These are phyloP conservation scores for Luperina testacea DNA, from an alignment of 2,888 invertebrate species.

Conservation along the genomic window DNA sequence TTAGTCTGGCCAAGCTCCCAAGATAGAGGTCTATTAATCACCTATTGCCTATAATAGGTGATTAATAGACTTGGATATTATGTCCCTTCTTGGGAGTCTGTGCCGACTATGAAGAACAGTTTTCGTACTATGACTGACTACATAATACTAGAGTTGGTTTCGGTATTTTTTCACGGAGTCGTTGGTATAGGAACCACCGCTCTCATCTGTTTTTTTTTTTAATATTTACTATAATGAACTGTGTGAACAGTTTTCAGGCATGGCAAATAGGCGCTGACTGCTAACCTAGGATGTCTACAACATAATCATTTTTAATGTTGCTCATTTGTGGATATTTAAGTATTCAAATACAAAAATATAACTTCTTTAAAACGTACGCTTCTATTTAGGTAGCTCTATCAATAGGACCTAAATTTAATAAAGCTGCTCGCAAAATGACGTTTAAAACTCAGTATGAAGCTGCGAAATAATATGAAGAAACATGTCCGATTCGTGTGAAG, in stretches of 20 bases:
- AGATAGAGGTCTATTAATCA: background rate
- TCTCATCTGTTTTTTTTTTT: background rate
- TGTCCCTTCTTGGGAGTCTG: background rate
- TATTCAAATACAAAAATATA: background rate
- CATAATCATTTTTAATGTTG: no score
- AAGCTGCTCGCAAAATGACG: conserved; percentile 18
- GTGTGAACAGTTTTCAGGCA: background rate
- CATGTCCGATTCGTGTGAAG: conserved; percentile 55
- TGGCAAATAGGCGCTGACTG: background rate
- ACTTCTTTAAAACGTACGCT: background rate
- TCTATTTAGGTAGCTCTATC: background rate
- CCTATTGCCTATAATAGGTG: no score
- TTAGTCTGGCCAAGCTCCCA: background rate
- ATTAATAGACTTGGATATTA: background rate
- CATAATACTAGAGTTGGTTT: background rate
- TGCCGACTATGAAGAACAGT: background rate
- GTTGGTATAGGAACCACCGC: background rate
- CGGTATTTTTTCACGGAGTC: background rate
- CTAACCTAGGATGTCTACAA: background rate
- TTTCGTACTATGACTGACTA: background rate
- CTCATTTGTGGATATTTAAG: no score
- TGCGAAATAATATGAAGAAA: conserved; percentile 57
- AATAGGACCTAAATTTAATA: background rate
- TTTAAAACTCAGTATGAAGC: conserved; percentile 37
- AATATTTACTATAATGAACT: background rate